Evolutionary conservation across 2,113 vertebrate species (phyloP).

Genomic region (Fukomys damarensis): DNA sequence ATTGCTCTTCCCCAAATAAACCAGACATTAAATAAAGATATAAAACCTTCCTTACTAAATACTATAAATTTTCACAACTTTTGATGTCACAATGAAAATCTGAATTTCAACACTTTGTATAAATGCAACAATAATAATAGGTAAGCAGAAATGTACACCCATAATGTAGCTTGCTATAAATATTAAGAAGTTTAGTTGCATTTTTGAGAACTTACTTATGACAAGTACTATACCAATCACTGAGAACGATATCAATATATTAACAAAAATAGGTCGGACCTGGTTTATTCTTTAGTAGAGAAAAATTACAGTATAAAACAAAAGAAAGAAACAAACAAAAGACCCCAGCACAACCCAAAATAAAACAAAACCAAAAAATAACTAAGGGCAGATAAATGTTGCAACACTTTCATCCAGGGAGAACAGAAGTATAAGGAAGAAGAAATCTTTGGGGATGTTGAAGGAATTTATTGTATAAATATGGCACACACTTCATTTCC

Average conservation of each 20-base stretch:
- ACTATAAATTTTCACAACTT: neutral
- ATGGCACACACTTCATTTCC: too few relatives aligned
- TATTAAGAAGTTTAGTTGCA: constrained; percentile 8
- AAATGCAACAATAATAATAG: neutral
- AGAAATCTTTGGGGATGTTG: neutral
- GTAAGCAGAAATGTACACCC: neutral
- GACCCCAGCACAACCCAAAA: neutral
- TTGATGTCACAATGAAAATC: neutral
- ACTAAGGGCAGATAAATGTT: neutral
- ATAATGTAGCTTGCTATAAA: neutral
- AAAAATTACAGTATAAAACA: neutral
- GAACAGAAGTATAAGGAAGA: neutral
- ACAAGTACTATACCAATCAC: neutral
- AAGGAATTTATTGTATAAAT: neutral
- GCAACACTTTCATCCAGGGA: neutral
- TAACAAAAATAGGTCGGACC: neutral
- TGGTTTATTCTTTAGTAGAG: neutral
- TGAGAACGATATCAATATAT: neutral
- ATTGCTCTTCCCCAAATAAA: neutral
- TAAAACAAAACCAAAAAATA: neutral
- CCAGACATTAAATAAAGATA: neutral
- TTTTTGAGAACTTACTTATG: constrained; percentile 1
- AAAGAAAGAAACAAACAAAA: neutral
- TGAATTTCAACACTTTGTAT: neutral
- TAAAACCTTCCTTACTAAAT: neutral